These are phyloP conservation scores for Monochamus alternatus DNA, from an alignment of 2,888 invertebrate species.

Conservation along the genomic window DNA sequence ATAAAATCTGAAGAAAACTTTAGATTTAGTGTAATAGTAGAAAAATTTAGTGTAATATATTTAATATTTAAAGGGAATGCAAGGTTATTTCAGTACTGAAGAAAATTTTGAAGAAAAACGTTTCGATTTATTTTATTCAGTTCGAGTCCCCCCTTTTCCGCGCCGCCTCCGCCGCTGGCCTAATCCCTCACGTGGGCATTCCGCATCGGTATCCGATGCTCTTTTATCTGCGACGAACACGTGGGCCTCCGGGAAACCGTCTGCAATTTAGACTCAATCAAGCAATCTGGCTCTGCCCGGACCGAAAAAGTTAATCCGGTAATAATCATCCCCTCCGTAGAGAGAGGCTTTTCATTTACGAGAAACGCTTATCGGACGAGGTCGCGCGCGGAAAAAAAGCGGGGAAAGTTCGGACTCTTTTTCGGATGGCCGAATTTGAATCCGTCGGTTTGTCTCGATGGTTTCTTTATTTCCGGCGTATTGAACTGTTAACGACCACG, in stretches of 20 bases:
- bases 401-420: neutral
- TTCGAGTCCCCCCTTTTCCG: neutral
- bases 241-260: conserved; percentile 14
- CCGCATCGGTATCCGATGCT: conserved; percentile 1
- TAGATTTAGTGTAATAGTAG: too few species aligned
- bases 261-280: conserved; percentile 19
- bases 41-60: too few species aligned
- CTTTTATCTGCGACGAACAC: conserved; percentile 14
- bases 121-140: neutral
- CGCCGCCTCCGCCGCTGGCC: neutral
- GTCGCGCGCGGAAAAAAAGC: neutral
- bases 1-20: too few species aligned
- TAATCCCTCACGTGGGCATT: neutral
- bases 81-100: too few species aligned
- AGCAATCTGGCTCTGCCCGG: conserved; percentile 8
- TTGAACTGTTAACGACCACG: too few species aligned
- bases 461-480: too few species aligned
- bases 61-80: too few species aligned
- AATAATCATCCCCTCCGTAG: neutral
- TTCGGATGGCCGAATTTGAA: too few species aligned
- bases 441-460: too few species aligned
- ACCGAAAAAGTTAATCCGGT: conserved; percentile 3
- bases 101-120: too few species aligned
- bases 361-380: neutral
- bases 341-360: neutral